Evolutionary conservation across 2,113 vertebrate genomes (phyloP).

Genomic region (Scatophagus argus): DNA sequence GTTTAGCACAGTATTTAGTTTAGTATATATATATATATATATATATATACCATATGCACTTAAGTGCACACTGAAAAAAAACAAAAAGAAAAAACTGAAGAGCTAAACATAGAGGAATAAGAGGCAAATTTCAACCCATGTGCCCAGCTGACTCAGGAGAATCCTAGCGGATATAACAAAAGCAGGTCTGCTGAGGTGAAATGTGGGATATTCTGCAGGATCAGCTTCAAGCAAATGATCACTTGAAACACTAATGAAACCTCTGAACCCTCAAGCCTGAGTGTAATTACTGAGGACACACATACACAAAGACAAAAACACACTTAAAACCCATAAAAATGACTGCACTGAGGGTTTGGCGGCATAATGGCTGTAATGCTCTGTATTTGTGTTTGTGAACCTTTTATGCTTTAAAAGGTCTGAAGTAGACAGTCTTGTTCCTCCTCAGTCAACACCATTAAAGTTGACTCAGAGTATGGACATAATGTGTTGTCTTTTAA

Average conservation of each 20-base stretch:
- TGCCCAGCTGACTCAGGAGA: neutral
- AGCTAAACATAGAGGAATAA: neutral
- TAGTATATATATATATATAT: no score
- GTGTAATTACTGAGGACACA: slow-evolving; percentile 20
- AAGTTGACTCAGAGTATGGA: neutral
- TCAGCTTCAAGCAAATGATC: slow-evolving; percentile 12
- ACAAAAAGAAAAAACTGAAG: neutral
- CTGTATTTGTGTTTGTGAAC: neutral
- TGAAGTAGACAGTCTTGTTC: slow-evolving; percentile 1
- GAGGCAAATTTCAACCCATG: neutral
- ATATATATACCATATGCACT: neutral
- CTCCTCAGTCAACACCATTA: neutral
- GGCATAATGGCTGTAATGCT: neutral
- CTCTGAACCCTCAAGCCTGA: slow-evolving; percentile 6
- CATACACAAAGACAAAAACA: neutral
- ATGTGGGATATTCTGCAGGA: neutral
- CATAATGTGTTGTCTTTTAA: neutral
- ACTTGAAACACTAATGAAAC: slow-evolving; percentile 35
- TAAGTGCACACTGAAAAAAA: neutral
- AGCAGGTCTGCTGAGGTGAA: neutral
- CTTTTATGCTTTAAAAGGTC: slow-evolving; percentile 3
- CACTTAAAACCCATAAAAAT: neutral
- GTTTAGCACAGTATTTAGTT: neutral
- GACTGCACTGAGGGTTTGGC: no score
- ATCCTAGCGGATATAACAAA: neutral